Conservation (phyloP, 2,113 vertebrate species). For the Chlorocebus sabaeus region DNA sequence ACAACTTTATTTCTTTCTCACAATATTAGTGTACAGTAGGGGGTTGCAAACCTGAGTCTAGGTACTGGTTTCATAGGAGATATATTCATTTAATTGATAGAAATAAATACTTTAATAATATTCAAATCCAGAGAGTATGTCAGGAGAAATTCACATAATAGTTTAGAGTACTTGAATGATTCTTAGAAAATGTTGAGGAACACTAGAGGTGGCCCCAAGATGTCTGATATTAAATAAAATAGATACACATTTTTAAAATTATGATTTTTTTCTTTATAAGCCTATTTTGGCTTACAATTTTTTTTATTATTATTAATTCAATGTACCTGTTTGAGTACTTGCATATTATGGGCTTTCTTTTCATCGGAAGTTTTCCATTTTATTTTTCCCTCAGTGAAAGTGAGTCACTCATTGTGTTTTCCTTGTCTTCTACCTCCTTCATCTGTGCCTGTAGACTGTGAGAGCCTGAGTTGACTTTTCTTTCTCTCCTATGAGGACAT, state of each 20-base stretch:
- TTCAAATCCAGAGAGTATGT: slow-evolving; percentile 42
- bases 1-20: slow-evolving; percentile 63
- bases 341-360: slow-evolving; percentile 43
- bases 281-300: slow-evolving; percentile 40
- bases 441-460: slow-evolving; percentile 54
- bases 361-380: slow-evolving; percentile 44
- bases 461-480: slow-evolving; percentile 29
- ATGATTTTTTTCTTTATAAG: slow-evolving; percentile 49
- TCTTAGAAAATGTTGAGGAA: slow-evolving; percentile 53
- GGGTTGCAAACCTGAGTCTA: slow-evolving; percentile 41
- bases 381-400: slow-evolving; percentile 72
- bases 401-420: slow-evolving; percentile 18
- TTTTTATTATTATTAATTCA: slow-evolving; percentile 66
- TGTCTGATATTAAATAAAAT: slow-evolving; percentile 59
- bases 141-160: slow-evolving; percentile 23
- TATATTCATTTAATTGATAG: slow-evolving; percentile 66
- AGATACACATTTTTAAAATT: slow-evolving; percentile 35
- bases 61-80: slow-evolving; percentile 35
- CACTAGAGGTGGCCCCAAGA: slow-evolving; percentile 35
- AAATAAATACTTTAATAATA: slow-evolving; percentile 68
- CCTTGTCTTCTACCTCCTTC: slow-evolving; percentile 38
- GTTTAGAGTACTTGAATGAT: slow-evolving; percentile 44
- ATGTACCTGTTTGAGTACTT: slow-evolving; percentile 22
- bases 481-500: slow-evolving; percentile 15
- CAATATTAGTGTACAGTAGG: slow-evolving; percentile 34